A percentile compares a stretch with the other conserved stretches of the same genome.
phyloP scores from a whole-genome alignment of 2,113 vertebrate species.

The Scopus umbretta region DNA sequence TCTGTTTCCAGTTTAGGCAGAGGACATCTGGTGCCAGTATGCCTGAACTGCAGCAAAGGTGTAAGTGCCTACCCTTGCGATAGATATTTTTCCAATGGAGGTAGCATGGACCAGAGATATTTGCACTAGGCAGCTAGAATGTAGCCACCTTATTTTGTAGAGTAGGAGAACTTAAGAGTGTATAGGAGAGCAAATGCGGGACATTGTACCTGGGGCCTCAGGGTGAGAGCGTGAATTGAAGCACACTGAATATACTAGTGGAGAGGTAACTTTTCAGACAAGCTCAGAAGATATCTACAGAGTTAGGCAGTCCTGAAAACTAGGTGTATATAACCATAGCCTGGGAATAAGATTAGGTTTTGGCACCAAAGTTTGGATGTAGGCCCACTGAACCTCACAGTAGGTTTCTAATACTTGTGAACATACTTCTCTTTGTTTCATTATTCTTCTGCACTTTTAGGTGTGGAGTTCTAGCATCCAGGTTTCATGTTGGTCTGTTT shows the following conservation, averaged over 20 bases:
- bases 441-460: not conserved
- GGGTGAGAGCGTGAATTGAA: not conserved
- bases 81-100: not conserved
- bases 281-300: not conserved
- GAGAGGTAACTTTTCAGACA: not conserved
- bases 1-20: not conserved
- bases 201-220: not conserved
- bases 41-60: not conserved
- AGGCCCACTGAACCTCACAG: not conserved
- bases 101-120: not conserved
- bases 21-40: not conserved
- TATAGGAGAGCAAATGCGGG: not conserved
- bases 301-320: not conserved
- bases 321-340: not conserved
- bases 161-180: not conserved
- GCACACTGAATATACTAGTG: not conserved
- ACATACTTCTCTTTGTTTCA: not conserved
- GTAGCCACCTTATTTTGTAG: not conserved
- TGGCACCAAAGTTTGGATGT: not conserved
- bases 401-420: not conserved
- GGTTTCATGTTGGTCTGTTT: not conserved
- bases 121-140: not conserved
- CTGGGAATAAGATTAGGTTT: not conserved
- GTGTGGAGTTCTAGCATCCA: not conserved
- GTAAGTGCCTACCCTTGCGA: fast-evolving